Conservation (phyloP, 2,888 invertebrate genomes). For the Alentia gelatinosa region DNA sequence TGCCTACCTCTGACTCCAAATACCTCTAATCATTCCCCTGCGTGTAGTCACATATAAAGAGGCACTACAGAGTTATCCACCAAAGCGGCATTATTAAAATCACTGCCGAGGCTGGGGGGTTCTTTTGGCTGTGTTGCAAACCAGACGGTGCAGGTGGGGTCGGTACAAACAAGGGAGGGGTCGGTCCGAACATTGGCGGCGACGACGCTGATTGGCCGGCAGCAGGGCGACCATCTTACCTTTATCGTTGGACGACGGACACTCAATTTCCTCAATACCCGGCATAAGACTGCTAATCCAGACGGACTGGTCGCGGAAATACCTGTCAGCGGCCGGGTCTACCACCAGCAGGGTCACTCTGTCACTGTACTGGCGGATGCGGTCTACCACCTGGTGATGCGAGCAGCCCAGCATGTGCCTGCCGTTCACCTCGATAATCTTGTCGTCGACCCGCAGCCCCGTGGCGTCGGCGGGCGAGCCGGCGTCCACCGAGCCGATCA, state of each 20-base stretch:
- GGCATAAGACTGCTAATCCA: slow-evolving; percentile 13
- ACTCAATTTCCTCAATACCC: background rate
- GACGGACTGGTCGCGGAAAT: slow-evolving; percentile 66
- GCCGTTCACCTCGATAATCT: slow-evolving; percentile 62
- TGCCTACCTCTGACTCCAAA: no score
- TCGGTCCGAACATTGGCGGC: no score
- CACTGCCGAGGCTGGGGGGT: no score
- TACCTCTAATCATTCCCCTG: no score
- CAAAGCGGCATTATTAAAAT: no score
- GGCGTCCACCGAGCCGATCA: slow-evolving; percentile 85
- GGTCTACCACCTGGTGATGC: slow-evolving; percentile 42
- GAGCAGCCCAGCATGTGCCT: slow-evolving; percentile 27
- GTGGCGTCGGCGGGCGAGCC: slow-evolving; percentile 59
- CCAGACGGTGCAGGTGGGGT: background rate
- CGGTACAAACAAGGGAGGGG: background rate
- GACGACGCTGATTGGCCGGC: no score
- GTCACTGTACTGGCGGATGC: slow-evolving; percentile 17
- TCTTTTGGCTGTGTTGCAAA: no score
- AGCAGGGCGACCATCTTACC: background rate
- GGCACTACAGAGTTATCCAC: no score
- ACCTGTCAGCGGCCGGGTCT: slow-evolving; percentile 7
- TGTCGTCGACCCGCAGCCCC: slow-evolving; percentile 60
- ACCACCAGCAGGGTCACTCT: slow-evolving; percentile 32
- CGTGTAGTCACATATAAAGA: no score
- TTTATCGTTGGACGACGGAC: slow-evolving; percentile 36